Percentiles rank a stretch among this genome's conserved stretches.
These are phyloP conservation scores for Lophura nycthemera DNA, from an alignment of 2,113 vertebrate species.

Conservation along the genomic window DNA sequence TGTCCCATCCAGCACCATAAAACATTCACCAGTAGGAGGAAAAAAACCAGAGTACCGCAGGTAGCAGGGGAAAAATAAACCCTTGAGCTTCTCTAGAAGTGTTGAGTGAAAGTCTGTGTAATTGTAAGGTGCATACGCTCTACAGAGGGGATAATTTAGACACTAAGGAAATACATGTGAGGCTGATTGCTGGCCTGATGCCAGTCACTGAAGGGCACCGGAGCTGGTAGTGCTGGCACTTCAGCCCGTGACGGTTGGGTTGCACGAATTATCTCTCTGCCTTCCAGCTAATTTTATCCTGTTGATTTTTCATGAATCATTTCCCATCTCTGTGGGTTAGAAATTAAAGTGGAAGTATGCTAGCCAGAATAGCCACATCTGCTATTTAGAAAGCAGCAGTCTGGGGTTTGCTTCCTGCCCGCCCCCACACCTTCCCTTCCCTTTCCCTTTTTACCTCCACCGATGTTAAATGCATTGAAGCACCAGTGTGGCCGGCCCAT, in stretches of 20 bases:
- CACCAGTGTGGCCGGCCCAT: background rate
- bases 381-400: constrained; percentile 55
- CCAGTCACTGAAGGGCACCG: constrained; percentile 56
- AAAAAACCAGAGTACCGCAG: background rate
- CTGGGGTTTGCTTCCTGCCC: constrained; percentile 62
- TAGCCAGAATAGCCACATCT: constrained; percentile 62
- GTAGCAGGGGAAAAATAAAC: background rate
- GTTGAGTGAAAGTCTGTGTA: background rate
- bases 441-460: constrained; percentile 32
- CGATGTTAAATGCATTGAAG: background rate
- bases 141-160: constrained; percentile 52
- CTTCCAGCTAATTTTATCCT: constrained; percentile 70
- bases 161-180: constrained; percentile 36
- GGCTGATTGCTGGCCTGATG: background rate
- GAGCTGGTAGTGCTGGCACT: constrained; percentile 60
- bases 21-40: background rate
- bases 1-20: background rate
- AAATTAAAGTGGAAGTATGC: constrained; percentile 68
- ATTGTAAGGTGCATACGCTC: constrained; percentile 33
- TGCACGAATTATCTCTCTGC: constrained; percentile 62
- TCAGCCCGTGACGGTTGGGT: constrained; percentile 24
- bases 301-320: constrained; percentile 76
- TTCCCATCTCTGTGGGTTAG: constrained; percentile 70
- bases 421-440: background rate
- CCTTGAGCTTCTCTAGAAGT: background rate